Percentiles rank a stretch among this genome's conserved stretches.
Conservation (phyloP, 1,140 invertebrate species). For the Papilio machaon region DNA sequence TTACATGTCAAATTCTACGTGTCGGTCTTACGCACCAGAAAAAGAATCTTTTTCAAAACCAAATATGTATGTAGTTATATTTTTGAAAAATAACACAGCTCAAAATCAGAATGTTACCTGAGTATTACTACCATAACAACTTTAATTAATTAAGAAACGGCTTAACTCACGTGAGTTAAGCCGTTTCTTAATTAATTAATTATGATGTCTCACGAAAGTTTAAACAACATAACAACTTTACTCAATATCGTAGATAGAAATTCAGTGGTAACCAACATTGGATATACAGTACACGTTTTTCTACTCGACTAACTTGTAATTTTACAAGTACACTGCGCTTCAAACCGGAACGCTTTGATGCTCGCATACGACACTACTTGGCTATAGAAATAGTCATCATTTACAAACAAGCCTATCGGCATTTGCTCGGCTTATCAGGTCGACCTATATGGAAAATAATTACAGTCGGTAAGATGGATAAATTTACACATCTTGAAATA, state of each 20-base stretch:
- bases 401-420: background rate
- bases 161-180: too few relatives aligned
- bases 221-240: background rate
- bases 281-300: background rate
- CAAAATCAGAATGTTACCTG: background rate
- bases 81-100: background rate
- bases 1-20: too few relatives aligned
- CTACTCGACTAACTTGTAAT: background rate
- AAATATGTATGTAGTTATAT: too few relatives aligned
- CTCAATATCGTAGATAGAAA: background rate
- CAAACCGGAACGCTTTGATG: conserved; percentile 14
- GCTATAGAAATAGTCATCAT: background rate
- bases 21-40: too few relatives aligned
- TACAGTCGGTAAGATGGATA: background rate
- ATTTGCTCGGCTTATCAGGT: background rate
- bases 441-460: background rate
- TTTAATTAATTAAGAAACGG: too few relatives aligned
- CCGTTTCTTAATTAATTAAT: too few relatives aligned
- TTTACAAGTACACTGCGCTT: background rate
- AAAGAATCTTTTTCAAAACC: too few relatives aligned
- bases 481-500: background rate
- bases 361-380: background rate
- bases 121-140: background rate
- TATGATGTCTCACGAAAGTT: too few relatives aligned
- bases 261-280: background rate